Base-by-base conservation (phyloP, 2,113 vertebrate genomes). In the Anolis carolinensis region DNA sequence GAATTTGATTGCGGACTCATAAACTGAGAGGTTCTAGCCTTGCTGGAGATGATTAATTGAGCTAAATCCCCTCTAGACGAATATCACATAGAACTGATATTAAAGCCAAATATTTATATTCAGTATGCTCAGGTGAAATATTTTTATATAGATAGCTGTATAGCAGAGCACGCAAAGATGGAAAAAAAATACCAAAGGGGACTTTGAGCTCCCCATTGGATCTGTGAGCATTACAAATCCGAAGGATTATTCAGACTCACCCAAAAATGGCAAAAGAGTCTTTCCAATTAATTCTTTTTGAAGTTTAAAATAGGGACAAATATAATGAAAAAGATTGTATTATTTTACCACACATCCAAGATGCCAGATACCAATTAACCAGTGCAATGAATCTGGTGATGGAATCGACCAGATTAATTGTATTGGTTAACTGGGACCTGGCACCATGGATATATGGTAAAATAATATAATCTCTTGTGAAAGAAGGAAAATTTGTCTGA, bases 71-170 rank as follows among this genome's bases (percentile, higher is more conserved):
- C 27, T 27, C 62, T 50, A 88, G 34, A 72, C 62, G 82, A 91
- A 84, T 89, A 86, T 21, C 72, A 87, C 88, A 73, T 85, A 87
- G 48, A 0, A 83, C 25, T 52, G 63, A n/a, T 79, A 70, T 4
- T 86, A 84, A 89, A 85, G 25, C 36, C 92, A 93, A 87, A 72
- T 71, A 79, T 90, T 75, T 80, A 1, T 88, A 91, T 75, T 78
- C 81, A 84, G 81, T 85, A 84, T 63, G 48, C 20, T 86, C 7
- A 0, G 32, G 30, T 92, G 88, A 84, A 70, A 55, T 27, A 84
- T 16, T 89, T 92, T 81, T 32, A 82, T n/a, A n/a, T 44, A 44
- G 59, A 70, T 0, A 83, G 59, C 76, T 62, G 83, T 5, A 3
- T 76, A 59, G 55, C 55, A 81, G n/a, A 71, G 55, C 9, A 16